These are phyloP conservation scores for Abscondita cerata DNA, from an alignment of 2,888 invertebrate species.

Conservation along the genomic window DNA sequence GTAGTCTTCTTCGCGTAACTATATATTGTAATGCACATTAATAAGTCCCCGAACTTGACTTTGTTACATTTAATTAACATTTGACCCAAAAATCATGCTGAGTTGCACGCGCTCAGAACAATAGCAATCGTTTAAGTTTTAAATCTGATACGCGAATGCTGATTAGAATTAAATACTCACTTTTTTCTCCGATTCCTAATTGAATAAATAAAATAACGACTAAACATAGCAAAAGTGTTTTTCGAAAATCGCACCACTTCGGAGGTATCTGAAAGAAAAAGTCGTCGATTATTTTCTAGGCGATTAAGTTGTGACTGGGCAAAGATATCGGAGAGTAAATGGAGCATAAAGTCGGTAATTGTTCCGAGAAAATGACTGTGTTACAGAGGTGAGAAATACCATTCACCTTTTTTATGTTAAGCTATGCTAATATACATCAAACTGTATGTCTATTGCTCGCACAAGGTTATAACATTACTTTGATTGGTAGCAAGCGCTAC, in stretches of 20 bases:
- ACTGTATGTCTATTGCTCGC: no score
- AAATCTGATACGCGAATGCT: no score
- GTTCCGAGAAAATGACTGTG: no score
- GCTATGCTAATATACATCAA: no score
- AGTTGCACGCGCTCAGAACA: no score
- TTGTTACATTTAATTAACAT: constrained; percentile 15
- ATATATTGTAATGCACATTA: constrained; percentile 10
- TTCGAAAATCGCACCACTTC: constrained; percentile 44
- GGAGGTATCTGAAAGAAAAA: constrained; percentile 47
- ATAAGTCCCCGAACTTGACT: constrained; percentile 21
- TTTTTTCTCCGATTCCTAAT: constrained; percentile 52
- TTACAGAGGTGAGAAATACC: no score
- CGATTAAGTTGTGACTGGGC: not conserved
- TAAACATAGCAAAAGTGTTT: constrained; percentile 47
- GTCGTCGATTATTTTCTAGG: not conserved
- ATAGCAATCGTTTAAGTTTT: no score
- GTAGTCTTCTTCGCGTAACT: constrained; percentile 62
- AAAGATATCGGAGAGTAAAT: no score
- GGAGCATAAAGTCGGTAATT: no score
- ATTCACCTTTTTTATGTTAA: no score
- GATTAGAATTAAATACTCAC: constrained; percentile 41
- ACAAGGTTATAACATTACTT: no score
- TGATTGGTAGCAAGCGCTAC: no score
- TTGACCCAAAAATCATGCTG: constrained; percentile 4
- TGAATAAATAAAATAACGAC: constrained; percentile 53